phyloP scores from a whole-genome alignment of 1,140 invertebrate genomes.

The Heterodera carotae region DNA sequence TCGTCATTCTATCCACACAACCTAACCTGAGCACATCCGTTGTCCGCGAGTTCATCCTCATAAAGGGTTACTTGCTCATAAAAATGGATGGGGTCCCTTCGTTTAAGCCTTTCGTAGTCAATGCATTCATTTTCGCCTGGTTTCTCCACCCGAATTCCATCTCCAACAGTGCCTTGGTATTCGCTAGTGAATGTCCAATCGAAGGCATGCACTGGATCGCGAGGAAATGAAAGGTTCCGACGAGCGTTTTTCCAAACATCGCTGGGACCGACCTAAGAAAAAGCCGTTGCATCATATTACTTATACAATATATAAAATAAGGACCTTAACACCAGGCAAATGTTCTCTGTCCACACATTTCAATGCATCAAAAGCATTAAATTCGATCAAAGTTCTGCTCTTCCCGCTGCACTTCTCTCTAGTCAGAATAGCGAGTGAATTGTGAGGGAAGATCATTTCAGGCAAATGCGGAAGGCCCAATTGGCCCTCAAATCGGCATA shows the following conservation, averaged over 20 bases:
- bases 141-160: conserved; percentile 58
- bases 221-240: conserved; percentile 15
- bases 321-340: conserved; percentile 46
- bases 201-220: conserved; percentile 73
- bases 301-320: no score
- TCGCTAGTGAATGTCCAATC: conserved; percentile 91
- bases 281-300: no score
- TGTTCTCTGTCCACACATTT: conserved; percentile 37
- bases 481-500: conserved; percentile 42
- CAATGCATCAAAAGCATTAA: conserved; percentile 49
- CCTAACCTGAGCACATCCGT: conserved; percentile 74
- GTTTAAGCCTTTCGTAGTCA: conserved; percentile 84
- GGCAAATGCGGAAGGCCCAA: conserved; percentile 40
- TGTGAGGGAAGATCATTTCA: conserved; percentile 47
- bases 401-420: not conserved
- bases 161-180: conserved; percentile 67
- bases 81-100: conserved; percentile 87
- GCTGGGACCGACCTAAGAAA: conserved; percentile 42
- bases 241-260: conserved; percentile 42
- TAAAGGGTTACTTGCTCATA: conserved; percentile 90
- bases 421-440: conserved; percentile 22
- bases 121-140: conserved; percentile 76
- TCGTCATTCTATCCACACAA: not conserved
- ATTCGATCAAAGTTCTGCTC: conserved; percentile 31
- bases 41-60: conserved; percentile 97